Evolutionary conservation across 2,888 invertebrate species (phyloP).

Genomic region (Griposia aprilina): DNA sequence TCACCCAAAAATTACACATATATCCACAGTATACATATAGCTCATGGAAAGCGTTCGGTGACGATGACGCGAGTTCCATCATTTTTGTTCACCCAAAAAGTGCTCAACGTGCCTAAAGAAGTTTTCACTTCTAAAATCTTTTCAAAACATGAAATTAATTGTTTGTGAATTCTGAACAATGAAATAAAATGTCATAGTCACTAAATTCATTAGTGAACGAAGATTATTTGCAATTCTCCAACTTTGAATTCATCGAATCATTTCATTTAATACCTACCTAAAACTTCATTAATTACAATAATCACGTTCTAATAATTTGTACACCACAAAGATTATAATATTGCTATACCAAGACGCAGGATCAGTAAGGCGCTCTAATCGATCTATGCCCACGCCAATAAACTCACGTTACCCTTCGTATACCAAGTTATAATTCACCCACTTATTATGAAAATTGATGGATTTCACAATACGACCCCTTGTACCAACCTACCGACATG

Average conservation of each 20-base stretch:
- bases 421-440: conserved; percentile 30
- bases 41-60: no score
- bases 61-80: no score
- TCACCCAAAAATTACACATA: no score
- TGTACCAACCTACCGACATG: conserved; percentile 35
- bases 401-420: conserved; percentile 30
- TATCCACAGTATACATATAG: no score
- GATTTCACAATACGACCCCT: conserved; percentile 50
- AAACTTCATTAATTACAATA: conserved; percentile 22
- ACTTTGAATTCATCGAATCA: conserved; percentile 12
- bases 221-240: background rate
- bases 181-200: background rate
- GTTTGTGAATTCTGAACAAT: background rate
- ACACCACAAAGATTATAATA: conserved; percentile 16
- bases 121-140: no score
- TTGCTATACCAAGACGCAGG: background rate
- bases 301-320: conserved; percentile 26
- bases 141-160: background rate
- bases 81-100: no score
- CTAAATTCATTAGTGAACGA: background rate
- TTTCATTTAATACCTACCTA: background rate
- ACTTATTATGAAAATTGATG: conserved; percentile 60
- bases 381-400: conserved; percentile 36
- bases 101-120: no score
- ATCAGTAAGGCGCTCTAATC: conserved; percentile 32